Conservation (phyloP, 2,113 vertebrate genomes). For the Peromyscus californicus region DNA sequence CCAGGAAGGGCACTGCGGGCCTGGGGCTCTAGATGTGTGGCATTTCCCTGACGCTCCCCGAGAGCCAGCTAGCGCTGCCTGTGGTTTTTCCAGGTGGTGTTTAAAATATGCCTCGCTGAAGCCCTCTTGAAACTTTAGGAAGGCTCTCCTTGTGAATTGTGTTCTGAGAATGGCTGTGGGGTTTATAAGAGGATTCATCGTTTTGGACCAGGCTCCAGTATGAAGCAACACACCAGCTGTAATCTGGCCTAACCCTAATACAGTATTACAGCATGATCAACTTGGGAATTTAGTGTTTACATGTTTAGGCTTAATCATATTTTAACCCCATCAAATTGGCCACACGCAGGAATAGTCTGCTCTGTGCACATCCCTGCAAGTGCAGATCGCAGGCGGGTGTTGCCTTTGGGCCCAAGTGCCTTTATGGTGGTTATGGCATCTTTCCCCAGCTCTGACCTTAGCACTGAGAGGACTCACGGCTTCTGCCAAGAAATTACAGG, state of each 20-base stretch:
- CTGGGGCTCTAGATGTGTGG: not conserved
- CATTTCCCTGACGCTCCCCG: not conserved
- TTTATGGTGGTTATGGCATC: not conserved
- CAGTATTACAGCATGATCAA: slow-evolving; percentile 52
- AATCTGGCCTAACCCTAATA: slow-evolving; percentile 50
- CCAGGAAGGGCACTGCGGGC: accelerated
- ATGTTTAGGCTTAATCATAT: slow-evolving; percentile 48
- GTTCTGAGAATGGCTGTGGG: not conserved
- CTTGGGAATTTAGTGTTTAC: slow-evolving; percentile 71
- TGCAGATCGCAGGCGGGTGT: not conserved
- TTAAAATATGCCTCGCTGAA: slow-evolving; percentile 23
- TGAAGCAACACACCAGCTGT: slow-evolving; percentile 68
- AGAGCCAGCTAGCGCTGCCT: not conserved
- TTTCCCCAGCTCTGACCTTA: slow-evolving; percentile 39
- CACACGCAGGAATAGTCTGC: slow-evolving; percentile 25
- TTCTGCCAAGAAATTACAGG: slow-evolving; percentile 38
- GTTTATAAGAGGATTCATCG: slow-evolving; percentile 51
- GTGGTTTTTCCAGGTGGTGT: slow-evolving; percentile 51
- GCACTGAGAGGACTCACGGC: not conserved
- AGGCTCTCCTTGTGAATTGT: not conserved
- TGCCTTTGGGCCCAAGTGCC: not conserved
- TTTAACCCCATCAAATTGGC: slow-evolving; percentile 23
- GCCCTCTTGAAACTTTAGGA: slow-evolving; percentile 55
- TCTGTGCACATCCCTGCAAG: not conserved
- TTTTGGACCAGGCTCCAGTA: slow-evolving; percentile 49